Base-by-base conservation (phyloP, 2,888 invertebrate genomes). In the Caenorhabditis wallacei region DNA sequence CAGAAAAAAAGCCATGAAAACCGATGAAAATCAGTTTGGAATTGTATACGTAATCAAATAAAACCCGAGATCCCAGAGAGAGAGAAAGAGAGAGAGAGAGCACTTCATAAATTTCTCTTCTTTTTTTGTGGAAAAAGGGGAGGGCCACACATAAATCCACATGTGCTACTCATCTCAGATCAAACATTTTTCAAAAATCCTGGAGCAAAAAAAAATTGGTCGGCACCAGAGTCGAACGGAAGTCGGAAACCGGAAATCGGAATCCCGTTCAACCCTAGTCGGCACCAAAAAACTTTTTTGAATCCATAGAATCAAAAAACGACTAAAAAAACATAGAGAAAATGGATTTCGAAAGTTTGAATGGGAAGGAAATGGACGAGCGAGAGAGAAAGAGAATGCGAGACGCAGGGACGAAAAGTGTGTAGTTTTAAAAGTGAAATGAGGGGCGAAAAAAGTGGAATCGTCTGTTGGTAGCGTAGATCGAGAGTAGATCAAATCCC, bases 341-440 rank as follows among this genome's bases (percentile, higher is more conserved):
- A 66, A 68, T 75, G 66, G 57, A 75, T 66, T 75, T 68, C 59
- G 68, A 68, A 75, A 59, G 63, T 64, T 54, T 48, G 16, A 40
- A 53, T 46, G 11, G 16, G 43, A 2, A 13, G 16, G 43, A 43
- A 43, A 43, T 43, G 30, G 30, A 30, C 30, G 30, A 30, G 8
- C 2, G 48, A 30, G 59, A 59, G 18, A n/a, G 24, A 16, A 43
- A 43, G 61, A 61, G 59, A 61, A 8, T 8, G 10, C 2, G 26
- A 63, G 72, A 72, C 63, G 53, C 43, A 64, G 53, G 13, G 22
- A 24, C 13, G 10, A 20, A 61, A 22, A 68, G 59, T 59, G 53
- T 59, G 59, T 59, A 40, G 59, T 59, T 35, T 59, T 43, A 48
- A 48, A 48, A 48, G 46, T 48, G 46, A 48, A 48, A 48, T 48